Evolutionary conservation across 1,140 invertebrate genomes (phyloP), one percentile per base, ranked within the genome.

Genomic region (Charaxes varanes): DNA sequence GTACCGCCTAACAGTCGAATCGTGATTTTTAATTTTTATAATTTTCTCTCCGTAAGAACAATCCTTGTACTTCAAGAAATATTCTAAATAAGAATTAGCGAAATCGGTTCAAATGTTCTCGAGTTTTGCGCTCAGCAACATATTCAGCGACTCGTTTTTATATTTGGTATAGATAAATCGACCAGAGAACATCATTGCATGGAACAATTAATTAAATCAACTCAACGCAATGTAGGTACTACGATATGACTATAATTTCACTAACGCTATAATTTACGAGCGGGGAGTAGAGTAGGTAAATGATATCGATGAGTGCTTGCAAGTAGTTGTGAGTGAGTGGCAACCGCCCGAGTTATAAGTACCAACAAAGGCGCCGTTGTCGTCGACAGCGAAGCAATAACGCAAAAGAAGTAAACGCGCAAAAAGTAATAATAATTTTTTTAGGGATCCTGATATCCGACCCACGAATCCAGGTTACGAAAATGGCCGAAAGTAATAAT

Each of bases 111-210:
- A n/a, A n/a, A n/a, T n/a, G n/a, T n/a, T n/a, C n/a, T n/a, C n/a
- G n/a, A n/a, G n/a, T n/a, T n/a, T n/a, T n/a, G n/a, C n/a, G n/a
- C n/a, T n/a, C n/a, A n/a, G n/a, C n/a, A n/a, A n/a, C n/a, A n/a
- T n/a, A n/a, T n/a, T n/a, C 15, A 26, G 35, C 35, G 27, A 37
- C 22, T 37, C 14, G n/a, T n/a, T n/a, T 16, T 37, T 37, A 37
- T 17, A 37, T 37, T 37, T n/a, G n/a, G n/a, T n/a, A 8, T 24
- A 24, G 10, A 24, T 24, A 24, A 24, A 24, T 24, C 23, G n/a
- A 24, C 23, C 23, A 8, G 23, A 10, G 10, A 24, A 24, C 23
- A 24, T 24, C 23, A 24, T 24, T 24, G 23, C 23, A 24, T 24
- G 23, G 23, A 24, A 24, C n/a, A 8, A 5, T 24, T 19, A 19